Evolutionary conservation across 2,797 vertebrate genomes (phyloP).

Genomic region (Psittacula derbiana): DNA sequence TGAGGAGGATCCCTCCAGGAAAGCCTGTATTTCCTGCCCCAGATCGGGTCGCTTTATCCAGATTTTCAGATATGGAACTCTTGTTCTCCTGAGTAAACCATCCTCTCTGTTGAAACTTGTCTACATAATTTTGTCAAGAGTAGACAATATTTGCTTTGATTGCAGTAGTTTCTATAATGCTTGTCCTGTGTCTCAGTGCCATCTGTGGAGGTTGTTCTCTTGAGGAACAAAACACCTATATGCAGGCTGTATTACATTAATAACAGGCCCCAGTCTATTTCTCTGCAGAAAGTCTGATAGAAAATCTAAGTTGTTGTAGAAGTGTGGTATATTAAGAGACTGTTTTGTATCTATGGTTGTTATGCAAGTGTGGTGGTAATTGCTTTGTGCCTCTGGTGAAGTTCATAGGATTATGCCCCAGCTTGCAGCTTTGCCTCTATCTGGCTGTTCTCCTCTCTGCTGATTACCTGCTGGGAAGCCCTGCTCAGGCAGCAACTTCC

Average conservation of each 20-base stretch:
- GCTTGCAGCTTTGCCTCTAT: neutral
- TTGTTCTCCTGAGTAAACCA: neutral
- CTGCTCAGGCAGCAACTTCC: neutral
- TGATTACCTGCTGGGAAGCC: neutral
- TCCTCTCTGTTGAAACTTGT: neutral
- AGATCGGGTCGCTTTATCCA: neutral
- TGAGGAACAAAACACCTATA: neutral
- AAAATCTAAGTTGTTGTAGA: neutral
- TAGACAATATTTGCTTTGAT: neutral
- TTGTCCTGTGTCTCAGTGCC: neutral
- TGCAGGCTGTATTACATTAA: neutral
- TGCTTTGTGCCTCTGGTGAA: neutral
- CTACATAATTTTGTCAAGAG: neutral
- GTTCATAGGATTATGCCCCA: neutral
- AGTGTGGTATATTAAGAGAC: neutral
- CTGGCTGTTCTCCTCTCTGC: neutral
- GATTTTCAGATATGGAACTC: neutral
- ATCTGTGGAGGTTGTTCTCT: accelerated
- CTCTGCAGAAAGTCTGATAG: neutral
- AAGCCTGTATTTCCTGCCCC: accelerated
- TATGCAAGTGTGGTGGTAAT: neutral
- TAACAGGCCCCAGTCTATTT: neutral
- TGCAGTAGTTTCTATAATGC: neutral
- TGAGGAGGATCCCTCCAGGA: neutral
- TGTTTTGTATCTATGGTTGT: neutral